Base-by-base conservation (phyloP, 2,888 invertebrate species). In the Pseudolycoriella hygida region DNA sequence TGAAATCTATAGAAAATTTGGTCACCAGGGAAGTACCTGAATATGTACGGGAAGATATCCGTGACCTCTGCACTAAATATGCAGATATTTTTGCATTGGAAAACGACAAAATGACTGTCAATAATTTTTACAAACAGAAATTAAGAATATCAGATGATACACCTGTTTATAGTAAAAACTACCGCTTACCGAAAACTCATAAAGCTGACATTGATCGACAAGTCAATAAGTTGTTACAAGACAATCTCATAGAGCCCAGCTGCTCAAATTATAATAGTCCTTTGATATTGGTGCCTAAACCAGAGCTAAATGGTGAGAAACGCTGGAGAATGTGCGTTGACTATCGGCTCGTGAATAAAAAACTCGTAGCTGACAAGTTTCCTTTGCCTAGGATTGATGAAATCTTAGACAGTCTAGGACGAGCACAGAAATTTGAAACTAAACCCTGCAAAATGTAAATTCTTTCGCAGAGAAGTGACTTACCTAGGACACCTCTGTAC, bases 201-300 rank as follows among this genome's bases (percentile, higher is more conserved):
- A 11, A 31, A 31, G 31, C 31, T 8, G 11, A 31, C 11, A 11
- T 31, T 11, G 31, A 31, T 8, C 31, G 15, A 37, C 49, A 52
- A 46, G 47, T 52, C 2, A 12, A 48, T 5, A 49, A 51, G 43
- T 49, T 53, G 46, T 18, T 50, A 15, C 17, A n/a, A 37, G 20
- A 49, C 8, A 25, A 47, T 30, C 49, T 48, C 12, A 51, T 51
- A 14, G 51, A 54, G 41, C 51, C 50, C 25, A 47, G 47, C 3
- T 34, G 30, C 30, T 49, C 52, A 2, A 45, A 49, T 42, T 54
- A 50, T 41, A 52, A 52, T 42, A 49, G 48, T 8, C 52, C 53
- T 8, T 41, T 53, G 17, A 40, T 52, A 39, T 17, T 55, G 3
- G 54, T 54, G n/a, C 53, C 53, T 1, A 53, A 53, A 41, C 51